phyloP scores from a whole-genome alignment of 2,113 vertebrate species.

The Rhinolophus ferrumequinum region DNA sequence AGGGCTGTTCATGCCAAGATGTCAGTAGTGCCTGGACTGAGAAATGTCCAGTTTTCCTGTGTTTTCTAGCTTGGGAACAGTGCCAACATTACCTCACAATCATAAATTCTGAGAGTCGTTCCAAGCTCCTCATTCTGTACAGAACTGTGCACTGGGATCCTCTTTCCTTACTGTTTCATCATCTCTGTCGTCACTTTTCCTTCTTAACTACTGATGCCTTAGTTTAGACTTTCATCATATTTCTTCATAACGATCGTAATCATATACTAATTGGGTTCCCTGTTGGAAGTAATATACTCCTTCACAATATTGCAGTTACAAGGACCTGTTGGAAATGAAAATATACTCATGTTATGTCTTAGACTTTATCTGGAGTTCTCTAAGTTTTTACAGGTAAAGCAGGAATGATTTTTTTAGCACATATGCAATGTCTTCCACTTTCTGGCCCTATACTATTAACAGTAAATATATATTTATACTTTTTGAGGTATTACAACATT shows the following conservation, averaged over 20 bases:
- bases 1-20: constrained; percentile 1
- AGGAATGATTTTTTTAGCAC: not conserved
- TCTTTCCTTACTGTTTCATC: not conserved
- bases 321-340: not conserved
- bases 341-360: not conserved
- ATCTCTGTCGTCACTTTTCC: not conserved
- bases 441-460: not conserved
- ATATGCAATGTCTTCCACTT: not conserved
- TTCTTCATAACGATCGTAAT: not conserved
- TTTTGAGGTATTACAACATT: not conserved
- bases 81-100: not conserved
- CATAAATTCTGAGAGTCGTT: not conserved
- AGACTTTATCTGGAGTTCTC: not conserved
- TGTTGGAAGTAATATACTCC: not conserved
- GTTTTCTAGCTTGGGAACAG: not conserved
- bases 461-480: not conserved
- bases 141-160: not conserved
- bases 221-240: not conserved
- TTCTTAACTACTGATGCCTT: not conserved
- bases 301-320: not conserved
- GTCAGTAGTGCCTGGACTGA: not conserved
- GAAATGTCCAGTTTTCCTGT: not conserved
- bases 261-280: not conserved
- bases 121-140: not conserved
- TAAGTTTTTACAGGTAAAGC: not conserved